Conservation (phyloP, 35 echinoderm and acorn worm species). For the Eucidaris tribuloides region DNA sequence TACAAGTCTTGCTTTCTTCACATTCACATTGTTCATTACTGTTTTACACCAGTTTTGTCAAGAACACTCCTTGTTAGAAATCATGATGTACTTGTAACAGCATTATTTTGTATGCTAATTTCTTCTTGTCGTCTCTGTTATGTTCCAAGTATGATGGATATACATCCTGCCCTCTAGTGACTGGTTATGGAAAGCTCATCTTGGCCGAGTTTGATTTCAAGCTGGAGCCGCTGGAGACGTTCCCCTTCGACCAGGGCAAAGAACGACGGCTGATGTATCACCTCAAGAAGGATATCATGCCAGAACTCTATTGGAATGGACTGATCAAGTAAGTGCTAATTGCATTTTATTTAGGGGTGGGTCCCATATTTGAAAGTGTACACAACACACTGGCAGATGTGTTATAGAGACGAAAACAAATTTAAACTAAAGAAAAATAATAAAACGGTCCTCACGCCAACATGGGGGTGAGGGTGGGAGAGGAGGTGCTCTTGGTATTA, state of each 20-base stretch:
- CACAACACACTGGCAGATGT: background rate
- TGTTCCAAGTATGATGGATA: constrained; percentile 99
- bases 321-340: constrained; percentile 90
- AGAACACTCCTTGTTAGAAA: no score
- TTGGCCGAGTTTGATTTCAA: constrained; percentile 94
- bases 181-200: constrained; percentile 64
- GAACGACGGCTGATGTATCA: constrained; percentile 78
- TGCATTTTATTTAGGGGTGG: no score
- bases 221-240: constrained; percentile 78
- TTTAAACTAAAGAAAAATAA: background rate
- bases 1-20: no score
- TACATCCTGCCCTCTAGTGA: constrained; percentile 91
- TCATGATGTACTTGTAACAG: no score
- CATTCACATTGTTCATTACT: no score
- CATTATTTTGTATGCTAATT: no score
- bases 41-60: no score
- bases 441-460: background rate
- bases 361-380: background rate
- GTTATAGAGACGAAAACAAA: background rate
- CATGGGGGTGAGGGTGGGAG: background rate
- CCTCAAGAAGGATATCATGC: constrained; percentile 81
- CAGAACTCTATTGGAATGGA: constrained; percentile 78
- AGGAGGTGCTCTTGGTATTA: background rate
- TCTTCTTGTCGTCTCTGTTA: no score
- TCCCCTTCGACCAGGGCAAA: constrained; percentile 84